Base-by-base conservation (phyloP, 92 coral and sea anemone genomes). In the Galaxea fascicularis region DNA sequence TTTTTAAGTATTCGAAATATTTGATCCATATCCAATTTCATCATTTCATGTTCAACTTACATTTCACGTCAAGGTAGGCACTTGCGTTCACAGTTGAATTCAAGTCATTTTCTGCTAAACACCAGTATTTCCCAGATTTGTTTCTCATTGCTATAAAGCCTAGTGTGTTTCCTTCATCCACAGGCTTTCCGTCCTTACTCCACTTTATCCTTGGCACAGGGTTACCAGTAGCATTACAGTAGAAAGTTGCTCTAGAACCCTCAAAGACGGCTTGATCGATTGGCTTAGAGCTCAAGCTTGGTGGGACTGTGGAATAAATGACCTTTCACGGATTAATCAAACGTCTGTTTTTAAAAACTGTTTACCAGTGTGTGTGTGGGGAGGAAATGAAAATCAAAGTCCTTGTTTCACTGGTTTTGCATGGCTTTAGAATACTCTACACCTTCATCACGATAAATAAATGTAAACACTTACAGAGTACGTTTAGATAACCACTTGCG, bases 121-220 rank as follows among this genome's bases (percentile, higher is more conserved):
- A 74, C 79, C 65, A 54, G 47, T 74, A 74, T 74, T 30, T 26
- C 53, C 79, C 79, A 27, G 52, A 74, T 15, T 74, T 8, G 4
- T 54, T 54, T 49, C 66, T 74, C 4, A 14, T 21, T 0, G 65
- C 49, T 28, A 2, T 20, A 54, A 74, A 20, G 17, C 14, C 54
- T 8, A 74, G 46, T 29, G 28, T 53, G 4, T 54, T 18, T 56
- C 65, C 79, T 53, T 18, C 5, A 7, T 18, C 79, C n/a, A 74
- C 47, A 53, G 15, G 29, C 65, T 74, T 54, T 11, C 65, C 79
- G 27, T 54, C 79, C 30, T 52, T 52, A 10, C 29, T 74, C 79
- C 79, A 74, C 18, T 20, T 74, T 17, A 74, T 74, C 0, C 8
- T 30, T 74, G 79, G 79, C 0, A 26, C 21, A 8, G 79, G 79